phyloP scores from a whole-genome alignment of 2,888 invertebrate genomes.

The Brachynemurus nebulosus region DNA sequence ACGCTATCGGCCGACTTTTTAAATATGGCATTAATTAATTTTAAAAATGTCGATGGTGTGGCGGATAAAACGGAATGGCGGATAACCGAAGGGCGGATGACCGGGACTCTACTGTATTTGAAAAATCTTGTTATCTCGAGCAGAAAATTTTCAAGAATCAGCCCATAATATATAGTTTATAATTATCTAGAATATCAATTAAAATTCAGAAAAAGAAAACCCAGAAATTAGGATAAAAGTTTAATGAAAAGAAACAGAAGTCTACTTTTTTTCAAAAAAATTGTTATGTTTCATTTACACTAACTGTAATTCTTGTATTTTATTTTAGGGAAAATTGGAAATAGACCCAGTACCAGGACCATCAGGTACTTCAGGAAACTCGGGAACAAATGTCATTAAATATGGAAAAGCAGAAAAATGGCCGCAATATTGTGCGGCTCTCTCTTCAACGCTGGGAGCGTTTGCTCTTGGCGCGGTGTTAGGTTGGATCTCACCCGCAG shows the following conservation, averaged over 20 bases:
- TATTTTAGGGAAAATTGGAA: not conserved
- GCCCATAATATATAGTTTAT: too few relatives aligned
- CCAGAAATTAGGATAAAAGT: not conserved
- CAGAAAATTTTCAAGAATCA: too few relatives aligned
- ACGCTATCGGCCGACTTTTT: too few relatives aligned
- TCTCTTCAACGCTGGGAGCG: slow-evolving; percentile 57
- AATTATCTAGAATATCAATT: too few relatives aligned
- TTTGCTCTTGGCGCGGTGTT: slow-evolving; percentile 56
- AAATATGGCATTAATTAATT: too few relatives aligned
- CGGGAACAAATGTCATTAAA: not conserved
- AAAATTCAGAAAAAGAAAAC: too few relatives aligned
- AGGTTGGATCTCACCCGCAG: slow-evolving; percentile 58
- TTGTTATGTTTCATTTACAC: not conserved
- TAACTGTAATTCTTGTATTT: not conserved
- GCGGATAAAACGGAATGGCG: too few relatives aligned
- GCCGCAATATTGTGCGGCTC: not conserved
- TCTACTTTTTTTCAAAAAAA: not conserved
- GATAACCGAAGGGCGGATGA: too few relatives aligned
- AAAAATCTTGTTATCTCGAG: too few relatives aligned
- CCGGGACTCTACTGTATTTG: too few relatives aligned
- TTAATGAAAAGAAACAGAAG: too few relatives aligned
- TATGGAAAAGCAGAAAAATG: not conserved
- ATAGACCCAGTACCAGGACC: not conserved
- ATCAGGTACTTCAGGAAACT: not conserved
- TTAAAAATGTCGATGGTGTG: too few relatives aligned